Percentiles rank a stretch among this genome's conserved stretches.
Conservation (phyloP, 2,113 vertebrate genomes). For the Oncorhynchus gorbuscha region DNA sequence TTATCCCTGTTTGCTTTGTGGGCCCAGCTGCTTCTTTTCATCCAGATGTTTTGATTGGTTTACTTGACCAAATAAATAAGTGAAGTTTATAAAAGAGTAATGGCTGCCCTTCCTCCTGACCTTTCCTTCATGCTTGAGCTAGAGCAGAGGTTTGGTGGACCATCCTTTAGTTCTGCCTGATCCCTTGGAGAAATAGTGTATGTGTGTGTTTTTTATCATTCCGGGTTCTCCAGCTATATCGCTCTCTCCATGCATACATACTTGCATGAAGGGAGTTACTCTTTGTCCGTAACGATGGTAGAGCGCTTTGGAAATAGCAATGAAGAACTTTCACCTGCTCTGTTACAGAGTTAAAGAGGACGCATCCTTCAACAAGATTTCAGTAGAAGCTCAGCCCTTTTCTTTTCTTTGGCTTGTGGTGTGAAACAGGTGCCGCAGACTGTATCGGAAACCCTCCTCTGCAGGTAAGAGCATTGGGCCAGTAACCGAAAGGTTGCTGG, state of each 20-base stretch:
- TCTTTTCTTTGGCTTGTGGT: no score
- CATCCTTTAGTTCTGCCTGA: conserved; percentile 54
- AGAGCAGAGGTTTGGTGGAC: conserved; percentile 40
- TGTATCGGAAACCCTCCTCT: no score
- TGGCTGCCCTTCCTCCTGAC: conserved; percentile 63
- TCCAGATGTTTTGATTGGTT: conserved; percentile 73
- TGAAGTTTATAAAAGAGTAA: conserved; percentile 77
- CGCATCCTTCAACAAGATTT: not conserved
- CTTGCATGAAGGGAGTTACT: not conserved
- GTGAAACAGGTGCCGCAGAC: no score
- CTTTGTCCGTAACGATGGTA: not conserved
- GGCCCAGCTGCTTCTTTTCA: conserved; percentile 34
- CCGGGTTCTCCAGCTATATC: conserved; percentile 7
- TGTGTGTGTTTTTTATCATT: conserved; percentile 36
- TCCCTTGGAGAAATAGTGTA: conserved; percentile 47
- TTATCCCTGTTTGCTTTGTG: conserved; percentile 72
- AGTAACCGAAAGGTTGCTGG: no score
- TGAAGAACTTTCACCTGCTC: not conserved
- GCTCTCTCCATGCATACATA: conserved; percentile 5
- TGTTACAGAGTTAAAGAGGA: not conserved
- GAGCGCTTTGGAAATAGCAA: not conserved
- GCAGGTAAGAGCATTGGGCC: no score
- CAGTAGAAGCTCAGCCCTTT: no score
- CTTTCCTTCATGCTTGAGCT: conserved; percentile 58
- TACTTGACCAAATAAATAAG: conserved; percentile 80